phyloP scores from a whole-genome alignment of 2,888 invertebrate genomes.

The Drosophila hamatofila region DNA sequence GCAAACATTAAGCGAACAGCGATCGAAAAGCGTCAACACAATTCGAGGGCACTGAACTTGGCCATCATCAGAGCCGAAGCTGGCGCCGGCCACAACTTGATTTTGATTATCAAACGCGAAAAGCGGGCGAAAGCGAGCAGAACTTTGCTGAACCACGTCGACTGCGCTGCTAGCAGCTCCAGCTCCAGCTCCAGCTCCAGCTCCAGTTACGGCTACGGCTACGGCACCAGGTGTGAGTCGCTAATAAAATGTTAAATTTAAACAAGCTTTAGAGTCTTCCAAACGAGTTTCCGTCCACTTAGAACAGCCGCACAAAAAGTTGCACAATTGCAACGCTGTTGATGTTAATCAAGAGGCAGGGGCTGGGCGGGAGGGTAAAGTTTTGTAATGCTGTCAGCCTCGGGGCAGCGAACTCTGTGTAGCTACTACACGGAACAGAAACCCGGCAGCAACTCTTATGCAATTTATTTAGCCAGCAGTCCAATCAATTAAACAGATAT shows the following conservation, averaged over 20 bases:
- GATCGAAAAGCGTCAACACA: slow-evolving; percentile 62
- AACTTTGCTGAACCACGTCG: slow-evolving; percentile 13
- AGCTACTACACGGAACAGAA: slow-evolving; percentile 11
- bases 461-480: slow-evolving; percentile 48
- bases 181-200: background rate
- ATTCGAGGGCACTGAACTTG: slow-evolving; percentile 80
- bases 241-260: slow-evolving; percentile 75
- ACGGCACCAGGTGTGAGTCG: slow-evolving; percentile 58
- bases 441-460: slow-evolving; percentile 45
- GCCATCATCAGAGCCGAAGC: slow-evolving; percentile 35
- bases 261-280: slow-evolving; percentile 53
- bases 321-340: slow-evolving; percentile 68
- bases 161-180: slow-evolving; percentile 6
- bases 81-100: slow-evolving; percentile 31
- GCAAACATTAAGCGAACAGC: slow-evolving; percentile 42
- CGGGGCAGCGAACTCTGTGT: slow-evolving; percentile 71
- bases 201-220: slow-evolving; percentile 6
- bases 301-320: slow-evolving; percentile 64
- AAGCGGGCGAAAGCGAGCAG: slow-evolving; percentile 71
- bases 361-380: slow-evolving; percentile 1
- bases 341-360: background rate
- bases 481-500: slow-evolving; percentile 23
- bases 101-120: slow-evolving; percentile 75
- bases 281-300: slow-evolving; percentile 68
- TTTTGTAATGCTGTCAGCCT: slow-evolving; percentile 21